Base-by-base conservation (phyloP, 2,797 vertebrate genomes). In the Chelon auratus region DNA sequence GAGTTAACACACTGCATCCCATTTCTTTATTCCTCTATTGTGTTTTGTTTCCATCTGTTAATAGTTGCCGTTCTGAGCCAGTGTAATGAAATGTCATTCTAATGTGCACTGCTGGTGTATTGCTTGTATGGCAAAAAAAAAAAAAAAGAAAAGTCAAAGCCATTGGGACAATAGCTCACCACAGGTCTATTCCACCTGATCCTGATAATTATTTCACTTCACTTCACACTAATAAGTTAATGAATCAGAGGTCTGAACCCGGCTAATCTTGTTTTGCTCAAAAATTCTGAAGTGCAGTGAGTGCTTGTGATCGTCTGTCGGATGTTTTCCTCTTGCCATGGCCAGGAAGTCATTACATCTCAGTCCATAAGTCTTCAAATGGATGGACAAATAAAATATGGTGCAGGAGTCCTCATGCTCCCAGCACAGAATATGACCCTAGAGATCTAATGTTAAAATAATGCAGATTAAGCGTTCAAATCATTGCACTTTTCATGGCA, bases 381-480 rank as follows among this genome's bases (percentile, higher is more conserved):
- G 12, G 8, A 52, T 24, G 14, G n/a, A 45, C 36, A 62, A 66
- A 61, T 62, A 3, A 54, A 68, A 66, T 62, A 11, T 59, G 37
- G 64, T 9, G 57, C 39, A 61, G 40, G 12, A 65, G 43, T 47
- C 58, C 0, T 33, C 30, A 33, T 33, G 1, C 30, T 33, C 30
- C 30, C 1, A 33, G 30, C 30, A 33, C 30, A 1, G 30, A 33
- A 33, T 33, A 1, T 0, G 30, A 33, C 30, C 3, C 7, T 33
- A 33, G 30, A 8, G 30, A 33, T 3, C 30, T 7, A 33, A 33
- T 33, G 7, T 33, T 8, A 33, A 26, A 33, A 33, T 33, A 33
- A 33, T 33, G 30, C 30, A 33, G 30, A 33, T 33, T 33, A 33
- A 33, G 30, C 7, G 8, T 33, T 33, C 30, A 33, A 1, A 33